Base-by-base conservation (phyloP, 2,888 invertebrate species). In the Drosophila paramelanica region DNA sequence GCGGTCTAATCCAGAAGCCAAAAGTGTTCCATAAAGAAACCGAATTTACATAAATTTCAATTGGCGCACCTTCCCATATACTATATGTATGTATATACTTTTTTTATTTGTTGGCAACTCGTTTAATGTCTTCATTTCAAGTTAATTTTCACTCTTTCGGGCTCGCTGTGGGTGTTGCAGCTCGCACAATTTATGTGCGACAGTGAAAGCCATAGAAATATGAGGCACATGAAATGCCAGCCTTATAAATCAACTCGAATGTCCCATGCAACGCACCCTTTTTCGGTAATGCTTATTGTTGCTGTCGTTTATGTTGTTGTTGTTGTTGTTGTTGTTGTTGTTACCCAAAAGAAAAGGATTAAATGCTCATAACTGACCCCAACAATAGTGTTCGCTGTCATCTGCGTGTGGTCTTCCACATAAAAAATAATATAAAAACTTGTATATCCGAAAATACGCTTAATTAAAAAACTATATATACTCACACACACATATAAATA, bases 141-240 rank as follows among this genome's bases (percentile, higher is more conserved):
- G 39, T 67, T 78, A 67, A 78, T 84, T 76, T 84, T 56, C 81
- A 64, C 65, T 60, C 41, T 31, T 31, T 31, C 27, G 27, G 27
- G 27, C 8, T 31, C 27, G 33, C 66, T 67, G 81, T 85, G 88
- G 85, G 88, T 84, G 81, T 77, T 56, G 59, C 73, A 47, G 43
- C 64, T 73, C 58, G 62, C 41, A 61, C 46, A 61, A 77, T 79
- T 81, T 73, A 79, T 84, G 81, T 52, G 64, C 50, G 76, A 76
- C 82, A 88, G 83, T 78, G 88, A 86, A 84, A 88, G 84, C 84
- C 89, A 88, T 88, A 88, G 83, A 85, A 85, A 86, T 86, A 80
- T 86, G 77, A 78, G 71, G 83, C 55, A 64, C 57, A 61, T 47
- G 41, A 64, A 70, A 42, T 65, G 59, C 39, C 47, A 11, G 51